Evolutionary conservation across 2,888 invertebrate species (phyloP).

Genomic region (Atherix ibis): DNA sequence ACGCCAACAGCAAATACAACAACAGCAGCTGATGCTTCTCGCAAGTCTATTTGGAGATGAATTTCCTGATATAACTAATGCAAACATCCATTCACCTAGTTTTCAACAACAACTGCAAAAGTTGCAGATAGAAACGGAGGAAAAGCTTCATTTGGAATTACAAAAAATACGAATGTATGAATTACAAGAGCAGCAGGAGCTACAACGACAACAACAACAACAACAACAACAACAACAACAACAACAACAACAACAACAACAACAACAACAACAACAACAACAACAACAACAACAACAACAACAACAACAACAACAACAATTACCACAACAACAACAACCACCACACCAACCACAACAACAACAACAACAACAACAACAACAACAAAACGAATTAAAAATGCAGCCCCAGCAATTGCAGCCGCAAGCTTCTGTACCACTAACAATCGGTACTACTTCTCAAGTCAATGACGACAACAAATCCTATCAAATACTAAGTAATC

Average conservation of each 20-base stretch:
- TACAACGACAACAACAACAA: constrained; percentile 6
- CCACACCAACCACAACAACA: constrained; percentile 2
- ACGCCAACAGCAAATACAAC: constrained; percentile 1
- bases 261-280: constrained; percentile 12
- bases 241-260: constrained; percentile 17
- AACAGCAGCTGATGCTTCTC: neutral
- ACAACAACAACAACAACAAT: constrained; percentile 25
- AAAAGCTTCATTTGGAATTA: too few species aligned
- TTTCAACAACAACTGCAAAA: constrained; percentile 1
- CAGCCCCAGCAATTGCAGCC: constrained; percentile 11
- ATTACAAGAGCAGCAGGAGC: constrained; percentile 12
- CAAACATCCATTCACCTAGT: neutral
- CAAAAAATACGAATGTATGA: too few species aligned
- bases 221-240: constrained; percentile 6
- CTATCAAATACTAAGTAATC: constrained; percentile 19
- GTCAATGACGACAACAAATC: constrained; percentile 8
- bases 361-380: constrained; percentile 17
- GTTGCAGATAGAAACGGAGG: too few species aligned
- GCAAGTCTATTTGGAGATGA: neutral
- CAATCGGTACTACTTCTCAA: too few species aligned
- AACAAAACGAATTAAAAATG: too few species aligned
- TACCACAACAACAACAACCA: constrained; percentile 10
- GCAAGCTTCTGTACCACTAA: constrained; percentile 8
- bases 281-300: constrained; percentile 3
- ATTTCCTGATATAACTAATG: neutral